Percentiles rank a stretch among this genome's conserved stretches.
These are phyloP conservation scores for Epinotia nisella DNA, from an alignment of 2,888 invertebrate species.

Conservation along the genomic window DNA sequence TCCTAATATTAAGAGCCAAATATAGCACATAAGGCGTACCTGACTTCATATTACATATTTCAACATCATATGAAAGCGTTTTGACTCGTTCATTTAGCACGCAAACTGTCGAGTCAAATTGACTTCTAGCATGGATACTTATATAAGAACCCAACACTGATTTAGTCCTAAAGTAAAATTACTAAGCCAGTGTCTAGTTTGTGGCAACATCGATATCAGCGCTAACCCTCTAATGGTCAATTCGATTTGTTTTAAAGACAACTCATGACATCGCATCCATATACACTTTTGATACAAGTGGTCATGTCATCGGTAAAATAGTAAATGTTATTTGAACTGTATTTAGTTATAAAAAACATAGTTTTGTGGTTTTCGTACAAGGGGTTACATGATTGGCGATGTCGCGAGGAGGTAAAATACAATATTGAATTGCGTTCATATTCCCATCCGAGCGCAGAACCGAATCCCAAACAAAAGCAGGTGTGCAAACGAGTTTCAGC, in stretches of 20 bases:
- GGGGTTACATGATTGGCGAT: neutral
- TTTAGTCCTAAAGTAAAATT: neutral
- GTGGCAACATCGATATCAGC: neutral
- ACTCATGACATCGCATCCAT: neutral
- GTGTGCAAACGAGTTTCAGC: constrained; percentile 22
- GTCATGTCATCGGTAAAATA: too few relatives aligned
- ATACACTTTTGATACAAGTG: neutral
- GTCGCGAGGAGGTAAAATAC: neutral
- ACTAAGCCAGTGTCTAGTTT: neutral
- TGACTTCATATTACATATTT: too few relatives aligned
- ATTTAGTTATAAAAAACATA: too few relatives aligned
- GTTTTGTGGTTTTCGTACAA: too few relatives aligned
- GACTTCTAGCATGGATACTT: too few relatives aligned
- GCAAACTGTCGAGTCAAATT: too few relatives aligned
- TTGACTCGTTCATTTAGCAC: too few relatives aligned
- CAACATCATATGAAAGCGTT: too few relatives aligned
- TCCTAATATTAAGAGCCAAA: too few relatives aligned
- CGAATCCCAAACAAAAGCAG: constrained; percentile 23
- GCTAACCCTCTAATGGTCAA: neutral
- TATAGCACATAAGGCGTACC: too few relatives aligned
- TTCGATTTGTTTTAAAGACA: neutral
- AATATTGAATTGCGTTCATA: neutral
- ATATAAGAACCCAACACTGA: too few relatives aligned
- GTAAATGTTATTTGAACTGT: too few relatives aligned
- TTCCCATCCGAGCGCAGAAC: constrained; percentile 14